phyloP scores from a whole-genome alignment of 2,797 vertebrate species.

The Meriones psammophilus region DNA sequence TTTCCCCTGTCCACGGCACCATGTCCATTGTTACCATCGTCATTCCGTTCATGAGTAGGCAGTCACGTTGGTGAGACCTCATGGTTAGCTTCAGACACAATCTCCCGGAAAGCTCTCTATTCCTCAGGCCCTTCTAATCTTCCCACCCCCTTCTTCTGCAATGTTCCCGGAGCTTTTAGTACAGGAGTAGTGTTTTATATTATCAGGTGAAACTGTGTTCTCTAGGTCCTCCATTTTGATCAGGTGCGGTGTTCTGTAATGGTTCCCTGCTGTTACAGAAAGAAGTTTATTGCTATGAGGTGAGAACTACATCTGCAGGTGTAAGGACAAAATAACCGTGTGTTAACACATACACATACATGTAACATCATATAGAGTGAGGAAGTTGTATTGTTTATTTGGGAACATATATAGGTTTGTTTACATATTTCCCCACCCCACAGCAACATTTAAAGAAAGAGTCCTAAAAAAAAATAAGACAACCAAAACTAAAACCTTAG shows the following conservation, averaged over 20 bases:
- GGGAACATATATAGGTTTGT: not conserved
- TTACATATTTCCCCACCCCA: not conserved
- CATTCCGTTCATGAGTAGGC: not conserved
- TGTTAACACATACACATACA: not conserved
- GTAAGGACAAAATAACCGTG: not conserved
- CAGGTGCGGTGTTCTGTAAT: not conserved
- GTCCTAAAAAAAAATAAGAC: not conserved
- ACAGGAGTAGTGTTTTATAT: not conserved
- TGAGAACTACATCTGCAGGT: not conserved
- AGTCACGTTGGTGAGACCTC: not conserved
- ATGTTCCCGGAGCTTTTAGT: not conserved
- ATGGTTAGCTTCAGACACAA: not conserved
- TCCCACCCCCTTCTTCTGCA: not conserved
- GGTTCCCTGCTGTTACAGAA: not conserved
- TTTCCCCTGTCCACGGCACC: not conserved
- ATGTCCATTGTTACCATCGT: not conserved
- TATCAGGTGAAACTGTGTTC: not conserved
- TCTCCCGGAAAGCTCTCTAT: not conserved
- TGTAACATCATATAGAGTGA: not conserved
- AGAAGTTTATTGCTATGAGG: not conserved
- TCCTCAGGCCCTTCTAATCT: not conserved
- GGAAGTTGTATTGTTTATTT: not conserved
- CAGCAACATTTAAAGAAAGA: not conserved
- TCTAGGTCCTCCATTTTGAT: not conserved
- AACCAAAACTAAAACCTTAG: not conserved